Conservation (phyloP, 1,140 invertebrate genomes). For the Papilio glaucus region DNA sequence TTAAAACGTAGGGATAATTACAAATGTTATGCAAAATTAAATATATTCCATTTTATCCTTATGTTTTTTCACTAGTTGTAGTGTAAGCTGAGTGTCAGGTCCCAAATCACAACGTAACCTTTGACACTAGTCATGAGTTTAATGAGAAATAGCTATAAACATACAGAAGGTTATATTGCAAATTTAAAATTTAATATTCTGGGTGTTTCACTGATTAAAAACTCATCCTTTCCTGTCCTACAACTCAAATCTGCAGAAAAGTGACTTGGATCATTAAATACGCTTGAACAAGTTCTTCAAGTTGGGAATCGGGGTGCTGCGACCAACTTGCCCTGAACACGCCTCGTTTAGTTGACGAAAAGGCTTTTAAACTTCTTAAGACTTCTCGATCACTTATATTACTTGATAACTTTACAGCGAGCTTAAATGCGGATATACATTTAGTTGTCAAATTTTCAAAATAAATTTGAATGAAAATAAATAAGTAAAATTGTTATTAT, state of each 20-base stretch:
- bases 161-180: too few species aligned
- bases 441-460: neutral
- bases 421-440: neutral
- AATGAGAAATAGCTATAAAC: too few species aligned
- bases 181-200: neutral
- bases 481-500: too few species aligned
- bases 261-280: neutral
- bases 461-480: conserved; percentile 4
- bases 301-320: neutral
- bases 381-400: conserved; percentile 20
- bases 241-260: conserved; percentile 2
- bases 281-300: conserved; percentile 10
- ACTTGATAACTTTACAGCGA: conserved; percentile 5
- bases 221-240: neutral
- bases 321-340: conserved; percentile 10
- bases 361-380: conserved; percentile 23
- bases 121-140: too few species aligned
- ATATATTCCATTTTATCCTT: too few species aligned
- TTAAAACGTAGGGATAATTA: too few species aligned
- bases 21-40: too few species aligned
- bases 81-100: too few species aligned
- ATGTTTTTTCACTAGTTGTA: too few species aligned
- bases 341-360: conserved; percentile 20
- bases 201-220: neutral
- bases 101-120: too few species aligned